Evolutionary conservation across 2,888 invertebrate species (phyloP), one percentile per base, ranked within the genome.

Genomic region (Orchesellides sinensis): DNA sequence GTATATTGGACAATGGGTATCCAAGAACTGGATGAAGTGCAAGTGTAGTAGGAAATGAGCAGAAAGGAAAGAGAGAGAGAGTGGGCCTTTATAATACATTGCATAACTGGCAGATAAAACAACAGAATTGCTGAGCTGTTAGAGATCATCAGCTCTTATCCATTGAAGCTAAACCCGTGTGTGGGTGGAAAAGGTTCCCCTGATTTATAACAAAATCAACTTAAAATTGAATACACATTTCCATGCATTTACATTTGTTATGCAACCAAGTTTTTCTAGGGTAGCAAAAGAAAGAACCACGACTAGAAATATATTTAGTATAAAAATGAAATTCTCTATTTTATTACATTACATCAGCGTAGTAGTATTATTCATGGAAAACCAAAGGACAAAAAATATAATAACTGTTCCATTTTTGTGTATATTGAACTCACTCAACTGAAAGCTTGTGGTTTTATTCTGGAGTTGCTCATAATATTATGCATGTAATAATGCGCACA

Each of bases 181-280:
- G 73, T 79, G 79, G 70, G 70, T 72, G 70, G 70, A 72, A 70
- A 21, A 45, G 23, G 17, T 79, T 79, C 32, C 70, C 70, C 35
- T 70, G 70, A 79, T 79, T 79, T 70, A 70, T 79, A 69, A 79
- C 79, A 63, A 70, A 49, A 79, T 79, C 79, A 70, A 70, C 70
- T 63, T 40, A 49, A 69, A 69, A 78, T 69, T 69, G 35, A 78
- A 79, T 70, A 17, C 49, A 54, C 56, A 40, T 79, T 70, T 45
- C 45, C 66, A 52, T 79, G 61, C 63, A 70, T 70, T 70, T 10
- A n/a, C 23, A 40, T 69, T 69, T 61, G 68, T 52, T 79, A 79
- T 70, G 79, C 79, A 79, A 79, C 70, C 79, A 61, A 25, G 52
- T 35, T 27, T 79, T 47, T 59, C n/a, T n/a, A n/a, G 12, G 70